phyloP scores from a whole-genome alignment of 2,888 invertebrate genomes.

The Ochropleura plecta region DNA sequence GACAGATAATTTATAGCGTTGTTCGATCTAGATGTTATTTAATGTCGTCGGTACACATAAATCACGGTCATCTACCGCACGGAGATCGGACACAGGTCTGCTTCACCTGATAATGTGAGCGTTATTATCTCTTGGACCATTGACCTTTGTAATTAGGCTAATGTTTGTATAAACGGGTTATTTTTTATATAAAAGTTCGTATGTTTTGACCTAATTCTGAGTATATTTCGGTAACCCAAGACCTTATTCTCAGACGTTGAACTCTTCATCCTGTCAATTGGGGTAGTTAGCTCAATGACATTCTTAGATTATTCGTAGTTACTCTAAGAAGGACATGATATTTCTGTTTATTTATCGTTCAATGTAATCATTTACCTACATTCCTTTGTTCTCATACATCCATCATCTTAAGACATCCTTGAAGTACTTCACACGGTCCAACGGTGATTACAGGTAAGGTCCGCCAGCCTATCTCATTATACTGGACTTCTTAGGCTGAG shows the following conservation, averaged over 20 bases:
- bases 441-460: conserved; percentile 48
- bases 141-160: conserved; percentile 75
- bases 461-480: conserved; percentile 62
- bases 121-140: conserved; percentile 73
- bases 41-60: conserved; percentile 88
- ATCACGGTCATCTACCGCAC: conserved; percentile 86
- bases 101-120: conserved; percentile 80
- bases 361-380: conserved; percentile 11
- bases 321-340: not conserved
- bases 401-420: conserved; percentile 35
- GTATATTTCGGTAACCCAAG: conserved; percentile 5
- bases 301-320: not conserved
- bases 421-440: conserved; percentile 56
- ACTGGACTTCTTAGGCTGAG: conserved; percentile 50
- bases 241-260: conserved; percentile 20
- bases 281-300: conserved; percentile 4
- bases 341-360: not conserved
- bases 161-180: conserved; percentile 50
- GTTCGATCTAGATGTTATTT: conserved; percentile 90
- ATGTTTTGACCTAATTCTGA: conserved; percentile 3
- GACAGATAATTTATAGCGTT: conserved; percentile 87
- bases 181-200: conserved; percentile 16
- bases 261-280: conserved; percentile 19
- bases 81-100: conserved; percentile 82
- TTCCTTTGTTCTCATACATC: conserved; percentile 28